Evolutionary conservation across 2,797 vertebrate genomes (phyloP).

Genomic region (Austrolebias charrua): DNA sequence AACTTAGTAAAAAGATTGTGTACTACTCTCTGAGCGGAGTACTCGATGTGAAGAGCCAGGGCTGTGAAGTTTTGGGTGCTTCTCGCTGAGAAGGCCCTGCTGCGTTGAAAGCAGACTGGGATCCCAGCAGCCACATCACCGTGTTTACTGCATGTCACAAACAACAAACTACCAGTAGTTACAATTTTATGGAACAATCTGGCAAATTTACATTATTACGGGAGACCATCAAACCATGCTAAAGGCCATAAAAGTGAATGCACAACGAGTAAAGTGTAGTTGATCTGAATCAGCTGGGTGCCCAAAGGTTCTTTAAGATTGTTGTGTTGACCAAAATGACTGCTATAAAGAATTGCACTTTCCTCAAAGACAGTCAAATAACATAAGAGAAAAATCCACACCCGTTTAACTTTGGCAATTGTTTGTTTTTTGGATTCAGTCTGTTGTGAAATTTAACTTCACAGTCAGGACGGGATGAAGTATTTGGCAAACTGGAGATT

Average conservation of each 20-base stretch:
- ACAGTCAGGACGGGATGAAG: constrained; percentile 25
- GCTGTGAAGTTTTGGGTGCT: background rate
- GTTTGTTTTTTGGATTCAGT: constrained; percentile 33
- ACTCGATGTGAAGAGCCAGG: background rate
- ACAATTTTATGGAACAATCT: no score
- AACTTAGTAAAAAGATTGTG: background rate
- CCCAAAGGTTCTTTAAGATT: background rate
- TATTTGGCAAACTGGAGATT: constrained; percentile 35
- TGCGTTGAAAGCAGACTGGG: constrained; percentile 10
- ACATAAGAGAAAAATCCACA: constrained; percentile 9
- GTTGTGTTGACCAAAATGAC: background rate
- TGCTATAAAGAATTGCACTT: background rate
- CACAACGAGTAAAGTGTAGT: no score
- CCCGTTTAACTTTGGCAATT: constrained; percentile 7
- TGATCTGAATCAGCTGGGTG: no score
- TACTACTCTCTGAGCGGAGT: background rate
- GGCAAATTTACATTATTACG: background rate
- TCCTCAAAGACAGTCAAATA: constrained; percentile 4
- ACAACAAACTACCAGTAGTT: background rate
- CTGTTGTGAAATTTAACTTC: constrained; percentile 52
- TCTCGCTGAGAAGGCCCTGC: constrained; percentile 30
- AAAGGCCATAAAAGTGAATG: background rate
- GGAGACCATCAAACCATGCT: background rate
- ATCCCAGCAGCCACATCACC: constrained; percentile 14
- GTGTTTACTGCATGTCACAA: background rate